Evolutionary conservation across 2,888 invertebrate genomes (phyloP), one percentile per base, ranked within the genome.

Genomic region (Hermodice carunculata): DNA sequence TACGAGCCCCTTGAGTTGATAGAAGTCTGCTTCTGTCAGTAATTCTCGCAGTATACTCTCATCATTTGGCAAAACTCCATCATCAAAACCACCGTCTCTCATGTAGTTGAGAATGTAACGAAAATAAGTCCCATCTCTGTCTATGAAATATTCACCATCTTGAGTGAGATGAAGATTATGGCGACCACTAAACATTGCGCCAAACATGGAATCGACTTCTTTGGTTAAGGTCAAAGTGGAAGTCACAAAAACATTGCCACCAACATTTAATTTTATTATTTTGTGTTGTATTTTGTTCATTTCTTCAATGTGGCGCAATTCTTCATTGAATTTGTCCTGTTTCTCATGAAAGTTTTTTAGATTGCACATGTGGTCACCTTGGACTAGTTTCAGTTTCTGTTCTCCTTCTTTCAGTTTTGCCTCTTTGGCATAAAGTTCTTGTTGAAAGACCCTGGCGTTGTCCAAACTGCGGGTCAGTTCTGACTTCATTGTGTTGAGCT

Each of bases 21-120:
- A 73, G 58, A 64, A 75, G 19, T 67, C 61, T 1, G 71, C 70
- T 29, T 75, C 74, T 19, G 56, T 61, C 24, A 64, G 29, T 1
- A 73, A 29, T 40, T 72, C 71, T 22, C 64, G 52, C n/a, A 75
- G 40, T 19, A 66, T 28, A 51, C 53, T 58, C 11, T n/a, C 26
- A 11, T 70, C 67, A 1, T 54, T 37, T n/a, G 72, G 70, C n/a
- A 76, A 31, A 3, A 65, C 57, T 2, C 66, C 65, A 11, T 66
- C 59, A 1, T 71, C 42, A 11, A 79, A 66, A 29, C 78, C 78
- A 24, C 81, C 81, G 64, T 82, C 82, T n/a, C 82, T 70, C 52
- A 82, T 69, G 67, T 79, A 81, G 63, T 81, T 81, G 66, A 82
- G 67, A 53, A 81, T 79, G 62, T 80, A 78, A 11, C 81, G 75